Evolutionary conservation across 2,797 vertebrate species (phyloP).

Genomic region (Psittacula derbiana): DNA sequence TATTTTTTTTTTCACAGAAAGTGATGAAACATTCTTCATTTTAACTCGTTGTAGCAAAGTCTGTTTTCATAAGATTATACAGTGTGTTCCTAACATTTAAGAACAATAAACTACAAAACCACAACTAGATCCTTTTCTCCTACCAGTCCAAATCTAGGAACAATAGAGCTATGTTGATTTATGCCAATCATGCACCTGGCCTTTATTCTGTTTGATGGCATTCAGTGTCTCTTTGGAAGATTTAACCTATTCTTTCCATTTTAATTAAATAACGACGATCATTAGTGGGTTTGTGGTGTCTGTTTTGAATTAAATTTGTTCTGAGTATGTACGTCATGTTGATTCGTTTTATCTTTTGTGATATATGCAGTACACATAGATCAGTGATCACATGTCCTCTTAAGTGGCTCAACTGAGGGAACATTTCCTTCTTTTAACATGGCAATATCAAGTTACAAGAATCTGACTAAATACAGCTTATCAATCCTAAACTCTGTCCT

Average conservation of each 20-base stretch:
- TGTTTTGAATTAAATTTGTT: constrained; percentile 34
- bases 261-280: constrained; percentile 27
- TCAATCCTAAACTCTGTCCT: background rate
- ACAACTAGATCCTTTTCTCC: background rate
- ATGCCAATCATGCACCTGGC: background rate
- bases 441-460: background rate
- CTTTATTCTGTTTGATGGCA: background rate
- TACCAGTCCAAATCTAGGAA: background rate
- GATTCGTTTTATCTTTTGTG: background rate
- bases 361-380: background rate
- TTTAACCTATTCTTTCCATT: background rate
- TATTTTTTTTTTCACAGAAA: background rate
- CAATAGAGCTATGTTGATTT: background rate
- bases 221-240: background rate
- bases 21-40: background rate
- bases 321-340: background rate
- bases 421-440: background rate
- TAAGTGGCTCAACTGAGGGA: background rate
- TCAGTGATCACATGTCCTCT: background rate
- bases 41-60: background rate
- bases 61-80: background rate
- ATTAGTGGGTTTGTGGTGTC: background rate
- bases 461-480: background rate
- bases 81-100: background rate
- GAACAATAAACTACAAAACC: background rate